These are phyloP conservation scores for Hybos culiciformis DNA, from an alignment of 2,888 invertebrate genomes.

Conservation along the genomic window DNA sequence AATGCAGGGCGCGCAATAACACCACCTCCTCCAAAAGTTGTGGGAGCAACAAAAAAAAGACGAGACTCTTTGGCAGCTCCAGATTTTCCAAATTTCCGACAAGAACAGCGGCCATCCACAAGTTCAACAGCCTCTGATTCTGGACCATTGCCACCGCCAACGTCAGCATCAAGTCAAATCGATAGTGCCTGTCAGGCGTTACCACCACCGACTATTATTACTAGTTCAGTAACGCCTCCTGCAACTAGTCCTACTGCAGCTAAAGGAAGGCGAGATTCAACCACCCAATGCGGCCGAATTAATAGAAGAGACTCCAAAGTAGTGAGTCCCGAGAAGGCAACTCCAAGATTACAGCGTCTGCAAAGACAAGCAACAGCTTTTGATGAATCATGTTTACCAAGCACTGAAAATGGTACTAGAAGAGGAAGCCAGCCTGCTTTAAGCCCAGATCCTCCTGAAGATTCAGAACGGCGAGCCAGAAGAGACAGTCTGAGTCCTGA, in stretches of 20 bases:
- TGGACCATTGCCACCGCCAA: conserved; percentile 36
- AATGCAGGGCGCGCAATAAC: conserved; percentile 37
- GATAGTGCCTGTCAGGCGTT: conserved; percentile 50
- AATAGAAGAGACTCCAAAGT: conserved; percentile 55
- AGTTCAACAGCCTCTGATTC: conserved; percentile 63
- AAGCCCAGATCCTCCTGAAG: conserved; percentile 65
- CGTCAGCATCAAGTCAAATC: conserved; percentile 36
- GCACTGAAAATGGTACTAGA: conserved; percentile 45
- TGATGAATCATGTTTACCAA: conserved; percentile 69
- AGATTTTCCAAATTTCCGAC: conserved; percentile 38
- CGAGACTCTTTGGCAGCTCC: conserved; percentile 42
- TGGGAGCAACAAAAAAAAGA: conserved; percentile 48
- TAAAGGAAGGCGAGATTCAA: conserved; percentile 60
- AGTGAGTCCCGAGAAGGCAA: conserved; percentile 54
- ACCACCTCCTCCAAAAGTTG: conserved; percentile 43
- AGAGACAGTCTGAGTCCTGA: conserved; percentile 83
- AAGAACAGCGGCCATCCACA: conserved; percentile 55
- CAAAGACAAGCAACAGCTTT: conserved; percentile 80
- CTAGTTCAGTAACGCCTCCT: conserved; percentile 70
- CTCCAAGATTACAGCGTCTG: conserved; percentile 48
- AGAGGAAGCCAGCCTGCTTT: conserved; percentile 71
- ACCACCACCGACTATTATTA: conserved; percentile 65
- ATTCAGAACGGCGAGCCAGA: conserved; percentile 55
- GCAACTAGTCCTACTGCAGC: conserved; percentile 62
- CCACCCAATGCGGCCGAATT: conserved; percentile 62